Evolutionary conservation across 2,797 vertebrate genomes (phyloP).

Genomic region (Lycodopsis pacificus): DNA sequence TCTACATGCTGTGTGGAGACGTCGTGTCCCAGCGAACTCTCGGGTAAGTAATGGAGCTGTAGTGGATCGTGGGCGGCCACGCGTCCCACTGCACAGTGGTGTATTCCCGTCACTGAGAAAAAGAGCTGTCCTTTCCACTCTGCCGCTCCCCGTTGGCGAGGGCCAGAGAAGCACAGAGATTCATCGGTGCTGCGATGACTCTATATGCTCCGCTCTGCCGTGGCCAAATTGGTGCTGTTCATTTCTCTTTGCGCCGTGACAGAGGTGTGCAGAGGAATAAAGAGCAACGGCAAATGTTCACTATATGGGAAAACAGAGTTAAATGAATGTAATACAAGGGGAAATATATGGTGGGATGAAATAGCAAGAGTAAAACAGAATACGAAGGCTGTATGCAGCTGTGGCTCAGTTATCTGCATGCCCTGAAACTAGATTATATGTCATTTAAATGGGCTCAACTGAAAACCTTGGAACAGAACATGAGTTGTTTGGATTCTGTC

Average conservation of each 20-base stretch:
- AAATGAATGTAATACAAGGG: conserved; percentile 35
- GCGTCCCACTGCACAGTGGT: conserved; percentile 47
- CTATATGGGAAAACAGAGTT: conserved; percentile 14
- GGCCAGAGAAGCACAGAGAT: conserved; percentile 50
- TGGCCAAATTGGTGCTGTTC: conserved; percentile 57
- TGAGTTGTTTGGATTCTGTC: not conserved
- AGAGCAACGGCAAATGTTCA: conserved; percentile 27
- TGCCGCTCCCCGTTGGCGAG: conserved; percentile 40
- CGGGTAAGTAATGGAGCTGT: conserved; percentile 69
- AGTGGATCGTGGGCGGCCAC: conserved; percentile 54
- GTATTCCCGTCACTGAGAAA: conserved; percentile 34
- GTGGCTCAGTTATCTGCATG: not conserved
- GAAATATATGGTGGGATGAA: not conserved
- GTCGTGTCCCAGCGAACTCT: conserved; percentile 52
- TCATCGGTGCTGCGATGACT: conserved; percentile 65
- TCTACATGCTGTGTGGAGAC: conserved; percentile 60
- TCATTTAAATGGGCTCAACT: not conserved
- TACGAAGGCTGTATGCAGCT: not conserved
- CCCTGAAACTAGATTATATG: not conserved
- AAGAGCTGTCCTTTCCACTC: conserved; percentile 72
- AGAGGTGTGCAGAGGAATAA: conserved; percentile 34
- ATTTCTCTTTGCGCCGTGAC: conserved; percentile 42
- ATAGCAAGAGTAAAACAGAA: not conserved
- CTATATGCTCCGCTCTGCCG: conserved; percentile 46
- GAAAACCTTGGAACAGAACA: not conserved